Evolutionary conservation across 2,113 vertebrate genomes (phyloP).

Genomic region (Sander lucioperca): DNA sequence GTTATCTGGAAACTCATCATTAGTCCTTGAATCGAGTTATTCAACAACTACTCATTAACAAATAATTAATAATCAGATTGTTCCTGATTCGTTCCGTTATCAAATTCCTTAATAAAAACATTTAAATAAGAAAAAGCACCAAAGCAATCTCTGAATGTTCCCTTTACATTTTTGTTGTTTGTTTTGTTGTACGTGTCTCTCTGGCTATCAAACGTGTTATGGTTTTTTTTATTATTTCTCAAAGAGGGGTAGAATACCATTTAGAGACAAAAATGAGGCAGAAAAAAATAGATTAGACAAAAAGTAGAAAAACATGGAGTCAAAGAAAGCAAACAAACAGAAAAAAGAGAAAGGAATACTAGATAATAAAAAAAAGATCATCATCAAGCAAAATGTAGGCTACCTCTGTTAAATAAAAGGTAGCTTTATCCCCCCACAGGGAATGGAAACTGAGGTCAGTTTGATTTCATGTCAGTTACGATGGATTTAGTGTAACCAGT

Average conservation of each 20-base stretch:
- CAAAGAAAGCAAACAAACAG: background rate
- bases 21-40: background rate
- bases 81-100: background rate
- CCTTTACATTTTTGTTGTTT: too few relatives aligned
- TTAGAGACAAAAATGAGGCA: background rate
- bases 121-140: background rate
- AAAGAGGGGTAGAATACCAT: background rate
- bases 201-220: background rate
- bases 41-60: background rate
- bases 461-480: background rate
- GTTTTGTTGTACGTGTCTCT: background rate
- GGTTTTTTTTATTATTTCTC: background rate
- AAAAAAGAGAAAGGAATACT: background rate
- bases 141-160: background rate
- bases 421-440: background rate
- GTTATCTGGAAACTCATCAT: too few relatives aligned
- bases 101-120: background rate
- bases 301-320: background rate
- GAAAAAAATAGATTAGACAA: background rate
- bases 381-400: background rate
- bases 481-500: background rate
- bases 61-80: background rate
- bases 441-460: slow-evolving; percentile 4
- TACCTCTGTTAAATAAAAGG: background rate
- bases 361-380: background rate